Evolutionary conservation across 2,113 vertebrate species (phyloP).

Genomic region (Thomomys bottae): DNA sequence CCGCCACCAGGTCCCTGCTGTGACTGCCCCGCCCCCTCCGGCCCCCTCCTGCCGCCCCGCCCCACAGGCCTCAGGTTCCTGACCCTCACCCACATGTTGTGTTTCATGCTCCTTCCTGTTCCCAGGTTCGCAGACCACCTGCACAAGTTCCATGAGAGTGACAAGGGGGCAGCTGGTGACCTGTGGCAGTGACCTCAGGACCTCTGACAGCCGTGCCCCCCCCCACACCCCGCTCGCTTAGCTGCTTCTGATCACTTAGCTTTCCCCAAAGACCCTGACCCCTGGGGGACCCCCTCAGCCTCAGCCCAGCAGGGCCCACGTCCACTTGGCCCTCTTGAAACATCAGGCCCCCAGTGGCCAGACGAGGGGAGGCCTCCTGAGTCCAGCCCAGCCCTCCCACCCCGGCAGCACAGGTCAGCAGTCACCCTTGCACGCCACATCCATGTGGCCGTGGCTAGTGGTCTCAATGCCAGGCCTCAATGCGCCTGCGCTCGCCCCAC

Average conservation of each 20-base stretch:
- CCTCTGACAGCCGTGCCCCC: not conserved
- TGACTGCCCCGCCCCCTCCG: not conserved
- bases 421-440: not conserved
- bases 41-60: too few relatives aligned
- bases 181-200: conserved; percentile 85
- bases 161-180: conserved; percentile 73
- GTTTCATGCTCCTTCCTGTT: not conserved
- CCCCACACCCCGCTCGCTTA: conserved; percentile 27
- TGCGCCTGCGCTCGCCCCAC: not conserved
- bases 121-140: conserved; percentile 95
- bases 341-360: not conserved
- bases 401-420: not conserved
- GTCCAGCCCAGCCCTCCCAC: not conserved
- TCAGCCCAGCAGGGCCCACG: not conserved
- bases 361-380: not conserved
- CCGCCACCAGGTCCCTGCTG: not conserved
- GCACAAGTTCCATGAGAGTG: conserved; percentile 95
- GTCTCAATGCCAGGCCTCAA: not conserved
- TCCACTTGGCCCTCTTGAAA: not conserved
- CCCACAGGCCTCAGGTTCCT: too few relatives aligned
- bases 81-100: not conserved
- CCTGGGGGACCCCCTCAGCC: not conserved
- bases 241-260: conserved; percentile 52
- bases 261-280: not conserved
- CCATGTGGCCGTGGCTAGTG: not conserved